Percentiles rank a stretch among this genome's conserved stretches.
Conservation (phyloP, 2,888 invertebrate species). For the Tetragonula carbonaria region DNA sequence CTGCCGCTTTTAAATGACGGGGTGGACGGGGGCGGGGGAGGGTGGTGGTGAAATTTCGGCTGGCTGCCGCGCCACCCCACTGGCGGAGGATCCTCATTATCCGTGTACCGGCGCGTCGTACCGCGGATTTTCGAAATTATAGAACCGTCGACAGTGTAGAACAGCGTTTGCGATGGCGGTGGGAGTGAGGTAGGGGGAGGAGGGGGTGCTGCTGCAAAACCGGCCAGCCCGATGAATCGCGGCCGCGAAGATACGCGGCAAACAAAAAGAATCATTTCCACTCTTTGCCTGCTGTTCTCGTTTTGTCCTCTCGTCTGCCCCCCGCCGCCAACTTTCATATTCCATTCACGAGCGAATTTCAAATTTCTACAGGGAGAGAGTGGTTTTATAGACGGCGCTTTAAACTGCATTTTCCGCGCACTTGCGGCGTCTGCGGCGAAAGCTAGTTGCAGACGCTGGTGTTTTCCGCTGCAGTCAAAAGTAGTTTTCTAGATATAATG, state of each 20-base stretch:
- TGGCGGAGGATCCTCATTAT: constrained; percentile 53
- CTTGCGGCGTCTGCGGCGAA: not conserved
- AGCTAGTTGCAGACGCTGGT: not conserved
- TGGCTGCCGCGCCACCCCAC: not conserved
- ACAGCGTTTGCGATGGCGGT: not conserved
- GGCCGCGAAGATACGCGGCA: constrained; percentile 27
- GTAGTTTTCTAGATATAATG: not conserved
- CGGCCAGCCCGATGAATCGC: constrained; percentile 33
- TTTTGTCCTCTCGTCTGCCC: constrained; percentile 11
- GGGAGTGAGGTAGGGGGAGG: not conserved
- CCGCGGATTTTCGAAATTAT: constrained; percentile 51
- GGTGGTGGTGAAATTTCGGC: constrained; percentile 38
- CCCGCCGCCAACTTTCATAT: not conserved
- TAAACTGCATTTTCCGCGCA: not conserved
- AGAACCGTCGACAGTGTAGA: constrained; percentile 41
- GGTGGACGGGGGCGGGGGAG: not conserved
- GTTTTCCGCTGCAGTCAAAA: not conserved
- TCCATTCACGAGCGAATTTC: constrained; percentile 33
- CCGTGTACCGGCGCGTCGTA: constrained; percentile 10
- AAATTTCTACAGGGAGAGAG: constrained; percentile 16
- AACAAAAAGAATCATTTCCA: constrained; percentile 29
- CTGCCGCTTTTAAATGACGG: constrained; percentile 21
- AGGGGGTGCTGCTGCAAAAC: constrained; percentile 25
- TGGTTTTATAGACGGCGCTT: constrained; percentile 3
- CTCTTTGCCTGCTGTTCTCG: constrained; percentile 39